Conservation (phyloP, 2,113 vertebrate genomes). For the Garra rufa region DNA sequence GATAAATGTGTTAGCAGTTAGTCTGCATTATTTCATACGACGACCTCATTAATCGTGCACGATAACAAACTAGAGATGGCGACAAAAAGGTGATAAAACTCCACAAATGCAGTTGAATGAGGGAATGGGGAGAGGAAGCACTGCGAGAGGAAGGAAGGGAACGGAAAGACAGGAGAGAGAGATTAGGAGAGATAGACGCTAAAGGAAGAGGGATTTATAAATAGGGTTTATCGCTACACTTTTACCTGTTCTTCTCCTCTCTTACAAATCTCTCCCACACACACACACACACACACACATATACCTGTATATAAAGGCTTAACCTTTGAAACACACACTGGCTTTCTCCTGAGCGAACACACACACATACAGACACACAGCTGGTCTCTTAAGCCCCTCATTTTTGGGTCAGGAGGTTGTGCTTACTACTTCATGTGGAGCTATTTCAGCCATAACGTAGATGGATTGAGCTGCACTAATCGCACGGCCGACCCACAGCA, state of each 20-base stretch:
- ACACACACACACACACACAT: too few species aligned
- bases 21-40: slow-evolving; percentile 13
- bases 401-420: slow-evolving; percentile 56
- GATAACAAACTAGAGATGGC: background rate
- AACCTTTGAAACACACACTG: slow-evolving; percentile 39
- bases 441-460: slow-evolving; percentile 48
- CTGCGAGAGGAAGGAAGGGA: slow-evolving; percentile 16
- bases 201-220: slow-evolving; percentile 42
- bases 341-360: slow-evolving; percentile 35
- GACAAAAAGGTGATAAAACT: slow-evolving; percentile 34
- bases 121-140: slow-evolving; percentile 23
- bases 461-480: slow-evolving; percentile 48
- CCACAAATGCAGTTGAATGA: slow-evolving; percentile 12
- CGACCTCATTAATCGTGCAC: slow-evolving; percentile 1
- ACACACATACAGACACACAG: slow-evolving; percentile 32
- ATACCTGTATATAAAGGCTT: slow-evolving; percentile 42
- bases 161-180: slow-evolving; percentile 15
- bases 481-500: slow-evolving; percentile 15
- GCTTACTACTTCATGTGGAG: slow-evolving; percentile 44
- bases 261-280: slow-evolving; percentile 28
- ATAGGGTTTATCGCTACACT: slow-evolving; percentile 36
- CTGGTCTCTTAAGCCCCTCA: slow-evolving; percentile 40
- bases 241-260: slow-evolving; percentile 44
- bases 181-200: slow-evolving; percentile 26
- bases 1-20: background rate